These are phyloP conservation scores for Epizoanthus fatuus DNA, from an alignment of 92 coral and sea anemone species.

Conservation along the genomic window DNA sequence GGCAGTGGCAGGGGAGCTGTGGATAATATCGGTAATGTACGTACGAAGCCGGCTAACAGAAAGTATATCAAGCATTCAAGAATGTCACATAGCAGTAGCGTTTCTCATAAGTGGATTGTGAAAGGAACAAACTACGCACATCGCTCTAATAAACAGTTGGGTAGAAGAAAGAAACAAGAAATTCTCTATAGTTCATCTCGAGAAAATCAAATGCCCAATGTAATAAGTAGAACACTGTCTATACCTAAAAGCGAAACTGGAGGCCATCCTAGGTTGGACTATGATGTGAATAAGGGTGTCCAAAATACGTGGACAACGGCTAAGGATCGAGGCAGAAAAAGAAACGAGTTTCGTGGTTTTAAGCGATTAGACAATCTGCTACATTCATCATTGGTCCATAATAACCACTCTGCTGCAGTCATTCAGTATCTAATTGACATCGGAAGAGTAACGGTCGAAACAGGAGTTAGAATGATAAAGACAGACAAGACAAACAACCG, in stretches of 20 bases:
- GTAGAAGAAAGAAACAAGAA: neutral
- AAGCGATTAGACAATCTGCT: slow-evolving; percentile 74
- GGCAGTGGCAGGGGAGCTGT: neutral
- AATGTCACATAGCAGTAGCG: neutral
- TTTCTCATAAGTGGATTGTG: neutral
- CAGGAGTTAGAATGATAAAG: slow-evolving; percentile 78
- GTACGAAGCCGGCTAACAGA: neutral
- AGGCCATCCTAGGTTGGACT: neutral
- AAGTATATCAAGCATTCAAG: neutral
- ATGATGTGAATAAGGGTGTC: neutral
- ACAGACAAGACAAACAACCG: slow-evolving; percentile 22
- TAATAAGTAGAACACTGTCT: neutral
- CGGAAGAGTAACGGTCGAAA: slow-evolving; percentile 88
- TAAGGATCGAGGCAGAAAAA: neutral
- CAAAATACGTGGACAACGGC: neutral
- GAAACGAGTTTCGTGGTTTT: slow-evolving; percentile 21
- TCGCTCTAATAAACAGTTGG: neutral
- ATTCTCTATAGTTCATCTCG: neutral
- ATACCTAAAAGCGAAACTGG: neutral
- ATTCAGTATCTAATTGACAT: slow-evolving; percentile 82
- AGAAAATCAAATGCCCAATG: neutral
- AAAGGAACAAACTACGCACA: neutral
- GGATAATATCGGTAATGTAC: neutral
- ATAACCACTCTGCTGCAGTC: slow-evolving; percentile 77
- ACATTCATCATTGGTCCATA: slow-evolving; percentile 68